Evolutionary conservation across 2,888 invertebrate genomes (phyloP), one percentile per base, ranked within the genome.

Genomic region (Xylota sylvarum): DNA sequence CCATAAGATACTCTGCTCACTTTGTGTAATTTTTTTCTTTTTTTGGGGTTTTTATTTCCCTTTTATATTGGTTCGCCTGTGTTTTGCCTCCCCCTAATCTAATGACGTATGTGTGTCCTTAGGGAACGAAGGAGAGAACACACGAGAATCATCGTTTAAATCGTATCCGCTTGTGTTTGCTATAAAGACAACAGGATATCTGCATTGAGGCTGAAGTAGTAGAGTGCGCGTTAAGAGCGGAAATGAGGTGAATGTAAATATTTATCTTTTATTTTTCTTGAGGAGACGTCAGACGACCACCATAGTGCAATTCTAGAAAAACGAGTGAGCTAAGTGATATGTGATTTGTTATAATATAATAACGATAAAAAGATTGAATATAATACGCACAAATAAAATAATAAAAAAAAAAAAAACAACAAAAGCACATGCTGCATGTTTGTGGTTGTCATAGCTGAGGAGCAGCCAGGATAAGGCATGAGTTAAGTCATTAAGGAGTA

Each of bases 181-280:
- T 60, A 74, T 70, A 67, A 60, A 74, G 9, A 67, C 73, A 58
- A 58, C 58, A 64, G 74, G 84, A 79, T 79, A 69, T 79, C 62
- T 65, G 79, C 60, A 69, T 73, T 74, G 78, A 40, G 12, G 37
- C 35, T 32, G 17, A 58, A 19, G 72, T 52, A 43, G 37, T 37
- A 37, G 48, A 56, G 76, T 37, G 81, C 74, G 70, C 76, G 76
- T 72, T 60, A 46, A 52, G 60, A 76, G 58, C 76, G 64, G 76
- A 70, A 72, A 65, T 65, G 48, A 70, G 46, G 65, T 56, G 40
- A 85, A 85, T 81, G 76, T 81, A 81, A 85, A 81, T 81, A 81
- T 81, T 85, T 85, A 70, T 77, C 19, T 67, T 72, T 76, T 23
- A 37, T 69, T 62, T 10, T 10, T 37, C 12, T 37, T 35, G 55